phyloP scores from a whole-genome alignment of 2,113 vertebrate genomes.

The Typhlomys cinereus region DNA sequence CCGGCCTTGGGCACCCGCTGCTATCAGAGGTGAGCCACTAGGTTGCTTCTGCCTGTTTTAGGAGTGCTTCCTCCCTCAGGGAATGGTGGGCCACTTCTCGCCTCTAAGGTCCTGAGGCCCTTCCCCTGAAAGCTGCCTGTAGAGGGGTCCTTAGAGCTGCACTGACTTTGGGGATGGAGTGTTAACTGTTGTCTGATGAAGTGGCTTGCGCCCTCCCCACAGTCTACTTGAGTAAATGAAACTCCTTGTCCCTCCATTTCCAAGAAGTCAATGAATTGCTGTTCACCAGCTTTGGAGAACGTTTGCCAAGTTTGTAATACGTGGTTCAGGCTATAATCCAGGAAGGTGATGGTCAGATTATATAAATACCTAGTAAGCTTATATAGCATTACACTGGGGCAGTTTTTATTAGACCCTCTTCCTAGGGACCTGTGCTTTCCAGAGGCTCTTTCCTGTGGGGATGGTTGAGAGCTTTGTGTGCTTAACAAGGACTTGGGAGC shows the following conservation, averaged over 20 bases:
- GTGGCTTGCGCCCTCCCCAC: constrained; percentile 13
- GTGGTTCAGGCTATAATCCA: constrained; percentile 67
- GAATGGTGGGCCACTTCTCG: constrained; percentile 18
- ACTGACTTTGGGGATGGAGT: neutral
- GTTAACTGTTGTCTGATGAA: neutral
- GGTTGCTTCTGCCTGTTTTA: neutral
- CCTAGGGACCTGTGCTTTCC: neutral
- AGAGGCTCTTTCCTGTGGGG: neutral
- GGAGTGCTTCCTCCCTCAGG: neutral
- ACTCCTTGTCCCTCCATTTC: constrained; percentile 46
- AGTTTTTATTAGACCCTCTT: constrained; percentile 21
- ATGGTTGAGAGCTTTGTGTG: neutral
- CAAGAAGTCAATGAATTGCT: constrained; percentile 57
- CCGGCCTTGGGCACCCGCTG: too few species aligned
- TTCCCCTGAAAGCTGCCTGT: neutral
- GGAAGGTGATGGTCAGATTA: constrained; percentile 70
- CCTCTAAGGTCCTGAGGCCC: too few species aligned
- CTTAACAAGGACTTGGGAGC: neutral
- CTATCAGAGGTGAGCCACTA: neutral
- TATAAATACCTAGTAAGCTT: constrained; percentile 53
- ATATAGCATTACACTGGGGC: constrained; percentile 37
- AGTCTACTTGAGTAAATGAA: constrained; percentile 7
- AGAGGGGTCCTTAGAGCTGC: neutral
- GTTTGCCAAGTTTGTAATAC: constrained; percentile 59
- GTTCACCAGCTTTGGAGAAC: constrained; percentile 34